phyloP scores from a whole-genome alignment of 1,140 invertebrate genomes.

The Zaprionus lachaisei region DNA sequence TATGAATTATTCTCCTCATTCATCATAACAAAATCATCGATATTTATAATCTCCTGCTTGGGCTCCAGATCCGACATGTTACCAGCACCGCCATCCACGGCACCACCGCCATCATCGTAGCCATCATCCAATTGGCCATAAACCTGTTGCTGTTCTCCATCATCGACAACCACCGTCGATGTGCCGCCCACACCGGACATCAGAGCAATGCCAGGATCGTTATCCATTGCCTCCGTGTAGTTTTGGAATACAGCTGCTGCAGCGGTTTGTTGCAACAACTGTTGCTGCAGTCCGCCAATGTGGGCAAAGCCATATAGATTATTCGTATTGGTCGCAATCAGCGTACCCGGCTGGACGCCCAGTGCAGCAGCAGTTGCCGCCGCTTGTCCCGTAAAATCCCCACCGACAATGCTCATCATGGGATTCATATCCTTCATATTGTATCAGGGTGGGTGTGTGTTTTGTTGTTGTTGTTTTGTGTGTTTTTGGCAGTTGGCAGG shows the following conservation, averaged over 20 bases:
- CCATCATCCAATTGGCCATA: conserved; percentile 73
- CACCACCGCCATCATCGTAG: conserved; percentile 65
- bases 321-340: conserved; percentile 75
- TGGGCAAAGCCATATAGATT: conserved; percentile 81
- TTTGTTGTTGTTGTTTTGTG: conserved; percentile 46
- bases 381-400: conserved; percentile 79
- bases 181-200: conserved; percentile 42
- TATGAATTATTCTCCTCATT: conserved; percentile 82
- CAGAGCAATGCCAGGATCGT: conserved; percentile 51
- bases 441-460: conserved; percentile 18
- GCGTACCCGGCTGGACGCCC: conserved; percentile 69
- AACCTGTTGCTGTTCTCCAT: conserved; percentile 65
- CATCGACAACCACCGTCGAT: conserved; percentile 62
- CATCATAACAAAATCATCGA: conserved; percentile 84
- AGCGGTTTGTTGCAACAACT: conserved; percentile 73
- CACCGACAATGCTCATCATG: conserved; percentile 84
- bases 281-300: conserved; percentile 77
- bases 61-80: conserved; percentile 71
- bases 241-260: conserved; percentile 75
- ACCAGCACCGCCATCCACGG: conserved; percentile 25
- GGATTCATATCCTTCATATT: conserved; percentile 81
- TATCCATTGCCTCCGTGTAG: conserved; percentile 72
- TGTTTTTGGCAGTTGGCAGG: conserved; percentile 37
- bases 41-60: conserved; percentile 83
- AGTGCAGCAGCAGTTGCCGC: conserved; percentile 72